phyloP scores from a whole-genome alignment of 2,113 vertebrate genomes.

The Elephas maximus region DNA sequence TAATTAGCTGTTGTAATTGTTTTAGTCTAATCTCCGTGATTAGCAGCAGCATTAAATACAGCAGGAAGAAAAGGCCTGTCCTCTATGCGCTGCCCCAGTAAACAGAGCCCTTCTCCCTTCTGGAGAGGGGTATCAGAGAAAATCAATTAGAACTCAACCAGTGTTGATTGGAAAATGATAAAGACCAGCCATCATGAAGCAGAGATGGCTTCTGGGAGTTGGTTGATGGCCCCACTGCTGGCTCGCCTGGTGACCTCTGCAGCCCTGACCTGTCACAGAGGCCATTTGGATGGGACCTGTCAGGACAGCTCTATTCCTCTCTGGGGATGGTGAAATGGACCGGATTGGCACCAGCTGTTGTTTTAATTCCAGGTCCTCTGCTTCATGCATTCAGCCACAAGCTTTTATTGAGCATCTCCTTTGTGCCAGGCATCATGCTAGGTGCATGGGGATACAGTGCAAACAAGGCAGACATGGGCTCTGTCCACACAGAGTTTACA shows the following conservation, averaged over 20 bases:
- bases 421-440: background rate
- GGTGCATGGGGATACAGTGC: rapidly evolving
- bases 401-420: background rate
- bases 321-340: background rate
- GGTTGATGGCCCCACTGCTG: slow-evolving; percentile 54
- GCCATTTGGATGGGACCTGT: background rate
- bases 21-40: slow-evolving; percentile 92
- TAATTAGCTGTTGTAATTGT: slow-evolving; percentile 94
- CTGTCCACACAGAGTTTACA: background rate
- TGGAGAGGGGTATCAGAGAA: slow-evolving; percentile 85
- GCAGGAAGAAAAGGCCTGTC: slow-evolving; percentile 90
- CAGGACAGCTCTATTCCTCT: background rate
- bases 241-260: background rate
- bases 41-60: slow-evolving; percentile 93
- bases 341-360: background rate
- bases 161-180: slow-evolving; percentile 84
- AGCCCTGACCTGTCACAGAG: background rate
- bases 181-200: slow-evolving; percentile 80
- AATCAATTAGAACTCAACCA: slow-evolving; percentile 88
- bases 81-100: slow-evolving; percentile 86
- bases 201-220: slow-evolving; percentile 58
- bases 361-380: background rate
- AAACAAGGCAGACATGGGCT: background rate
- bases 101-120: slow-evolving; percentile 87
- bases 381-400: background rate